A percentile compares a stretch with the other conserved stretches of the same genome.
Conservation (phyloP, 1,140 invertebrate genomes). For the Tetramorium alpestre region DNA sequence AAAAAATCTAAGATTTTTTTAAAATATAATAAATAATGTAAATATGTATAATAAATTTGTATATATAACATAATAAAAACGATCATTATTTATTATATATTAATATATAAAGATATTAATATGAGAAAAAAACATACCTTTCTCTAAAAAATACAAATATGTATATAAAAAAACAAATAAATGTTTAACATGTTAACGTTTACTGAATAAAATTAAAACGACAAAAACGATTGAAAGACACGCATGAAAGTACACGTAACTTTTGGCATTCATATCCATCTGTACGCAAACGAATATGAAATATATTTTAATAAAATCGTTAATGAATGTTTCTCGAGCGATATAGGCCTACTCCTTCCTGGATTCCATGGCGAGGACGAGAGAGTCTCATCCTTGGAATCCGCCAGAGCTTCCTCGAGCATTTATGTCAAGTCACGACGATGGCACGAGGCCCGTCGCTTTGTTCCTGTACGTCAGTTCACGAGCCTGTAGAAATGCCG, state of each 20-base stretch:
- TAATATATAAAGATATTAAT: slow-evolving; percentile 3
- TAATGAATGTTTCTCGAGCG: slow-evolving; percentile 9
- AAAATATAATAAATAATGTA: not conserved
- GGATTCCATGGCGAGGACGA: slow-evolving; percentile 79
- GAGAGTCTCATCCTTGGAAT: slow-evolving; percentile 76
- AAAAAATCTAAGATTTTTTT: not conserved
- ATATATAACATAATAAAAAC: not conserved
- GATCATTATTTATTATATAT: not conserved
- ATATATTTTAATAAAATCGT: slow-evolving; percentile 25
- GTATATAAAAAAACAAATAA: not conserved
- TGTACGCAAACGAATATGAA: not conserved
- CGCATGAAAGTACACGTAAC: not conserved
- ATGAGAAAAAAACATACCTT: not conserved
- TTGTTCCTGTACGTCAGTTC: slow-evolving; percentile 51
- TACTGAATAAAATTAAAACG: not conserved
- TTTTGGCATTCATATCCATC: not conserved
- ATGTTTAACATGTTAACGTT: not conserved
- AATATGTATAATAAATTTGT: not conserved
- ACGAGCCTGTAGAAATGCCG: slow-evolving; percentile 12
- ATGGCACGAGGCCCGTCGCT: slow-evolving; percentile 70
- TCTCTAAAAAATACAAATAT: not conserved
- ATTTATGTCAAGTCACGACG: slow-evolving; percentile 70
- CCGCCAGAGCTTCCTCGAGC: slow-evolving; percentile 70
- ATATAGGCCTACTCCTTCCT: slow-evolving; percentile 69
- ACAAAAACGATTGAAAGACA: not conserved